phyloP scores from a whole-genome alignment of 2,888 invertebrate species.

The Apotomis capreana region DNA sequence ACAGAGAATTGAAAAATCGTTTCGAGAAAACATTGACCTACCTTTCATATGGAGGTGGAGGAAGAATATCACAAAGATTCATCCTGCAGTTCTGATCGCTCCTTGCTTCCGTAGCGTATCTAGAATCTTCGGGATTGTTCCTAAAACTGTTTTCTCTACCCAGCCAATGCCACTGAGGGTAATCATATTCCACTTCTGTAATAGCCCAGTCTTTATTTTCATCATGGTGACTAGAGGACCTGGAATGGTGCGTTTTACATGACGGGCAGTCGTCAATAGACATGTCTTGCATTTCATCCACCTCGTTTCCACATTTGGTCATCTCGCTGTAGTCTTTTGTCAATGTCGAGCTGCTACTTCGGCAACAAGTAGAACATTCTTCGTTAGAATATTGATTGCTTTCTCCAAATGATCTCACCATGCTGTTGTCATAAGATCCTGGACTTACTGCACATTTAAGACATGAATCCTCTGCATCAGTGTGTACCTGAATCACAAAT shows the following conservation, averaged over 20 bases:
- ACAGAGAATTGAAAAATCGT: too few relatives aligned
- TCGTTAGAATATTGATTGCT: conserved; percentile 79
- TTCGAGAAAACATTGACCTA: conserved; percentile 47
- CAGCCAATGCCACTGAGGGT: conserved; percentile 80
- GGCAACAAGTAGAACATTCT: conserved; percentile 78
- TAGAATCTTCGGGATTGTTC: conserved; percentile 64
- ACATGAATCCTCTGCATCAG: conserved; percentile 81
- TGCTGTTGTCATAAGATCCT: conserved; percentile 81
- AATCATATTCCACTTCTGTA: conserved; percentile 77
- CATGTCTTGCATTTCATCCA: conserved; percentile 71
- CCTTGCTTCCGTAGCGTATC: conserved; percentile 66
- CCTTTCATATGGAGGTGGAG: conserved; percentile 79
- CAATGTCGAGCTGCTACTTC: conserved; percentile 76
- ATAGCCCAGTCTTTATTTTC: conserved; percentile 76
- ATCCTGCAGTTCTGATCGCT: conserved; percentile 76
- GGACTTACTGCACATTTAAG: conserved; percentile 82
- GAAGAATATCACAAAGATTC: conserved; percentile 78
- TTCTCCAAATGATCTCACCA: conserved; percentile 74
- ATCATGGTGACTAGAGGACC: conserved; percentile 77
- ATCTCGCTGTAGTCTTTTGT: conserved; percentile 80
- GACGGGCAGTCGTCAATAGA: conserved; percentile 78
- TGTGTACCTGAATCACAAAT: conserved; percentile 68
- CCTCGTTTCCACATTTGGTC: conserved; percentile 79
- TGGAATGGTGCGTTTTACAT: conserved; percentile 75
- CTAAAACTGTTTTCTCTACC: conserved; percentile 77